Conservation (phyloP, 53 echinoderm and acorn worm species). For the Paracentrotus lividus region DNA sequence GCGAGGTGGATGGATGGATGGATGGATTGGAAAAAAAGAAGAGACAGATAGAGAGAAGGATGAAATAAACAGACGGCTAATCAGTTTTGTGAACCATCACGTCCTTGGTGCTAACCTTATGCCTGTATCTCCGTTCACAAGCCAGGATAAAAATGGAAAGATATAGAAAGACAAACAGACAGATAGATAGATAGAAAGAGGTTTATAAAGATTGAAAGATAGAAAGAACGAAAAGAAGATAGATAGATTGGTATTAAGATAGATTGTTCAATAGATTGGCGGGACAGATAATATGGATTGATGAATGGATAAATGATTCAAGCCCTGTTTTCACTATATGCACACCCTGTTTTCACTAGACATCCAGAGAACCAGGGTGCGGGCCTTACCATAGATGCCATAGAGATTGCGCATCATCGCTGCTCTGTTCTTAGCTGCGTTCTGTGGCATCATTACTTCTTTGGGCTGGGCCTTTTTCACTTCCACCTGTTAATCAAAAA, state of each 20-base stretch:
- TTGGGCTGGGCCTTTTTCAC: constrained; percentile 99
- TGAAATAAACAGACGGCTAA: background rate
- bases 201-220: background rate
- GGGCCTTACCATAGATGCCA: constrained; percentile 84
- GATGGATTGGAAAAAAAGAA: background rate
- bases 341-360: constrained; percentile 1
- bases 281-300: background rate
- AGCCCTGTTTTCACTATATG: background rate
- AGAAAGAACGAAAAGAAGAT: background rate
- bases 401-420: constrained; percentile 91
- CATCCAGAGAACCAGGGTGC: background rate
- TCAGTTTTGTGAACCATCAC: background rate
- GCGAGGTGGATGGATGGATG: background rate
- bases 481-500: constrained; percentile 78
- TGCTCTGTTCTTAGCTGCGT: constrained; percentile 71
- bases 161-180: background rate
- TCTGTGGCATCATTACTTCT: constrained; percentile 97
- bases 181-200: background rate
- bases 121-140: background rate
- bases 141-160: background rate
- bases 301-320: background rate
- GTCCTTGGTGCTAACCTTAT: background rate
- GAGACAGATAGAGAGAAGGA: background rate
- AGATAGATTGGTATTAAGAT: background rate
- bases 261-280: background rate